Percentiles rank a stretch among this genome's conserved stretches.
phyloP scores from a whole-genome alignment of 1,140 invertebrate species.

The Drosophila takahashii region DNA sequence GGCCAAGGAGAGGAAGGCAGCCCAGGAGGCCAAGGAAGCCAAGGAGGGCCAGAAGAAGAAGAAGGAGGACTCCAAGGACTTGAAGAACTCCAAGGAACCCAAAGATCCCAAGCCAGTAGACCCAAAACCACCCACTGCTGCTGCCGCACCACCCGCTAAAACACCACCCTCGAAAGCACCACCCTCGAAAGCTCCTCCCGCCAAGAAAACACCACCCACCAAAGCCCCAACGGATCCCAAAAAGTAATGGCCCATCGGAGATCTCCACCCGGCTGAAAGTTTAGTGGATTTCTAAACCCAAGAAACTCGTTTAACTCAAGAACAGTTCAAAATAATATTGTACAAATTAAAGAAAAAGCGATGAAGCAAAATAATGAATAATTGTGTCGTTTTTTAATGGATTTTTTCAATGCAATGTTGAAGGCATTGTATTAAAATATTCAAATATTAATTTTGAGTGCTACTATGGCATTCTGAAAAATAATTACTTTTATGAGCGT shows the following conservation, averaged over 20 bases:
- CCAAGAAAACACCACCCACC: background rate
- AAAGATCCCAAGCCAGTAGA: background rate
- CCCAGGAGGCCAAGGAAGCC: background rate
- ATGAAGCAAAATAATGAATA: no score
- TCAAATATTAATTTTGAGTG: no score
- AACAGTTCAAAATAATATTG: no score
- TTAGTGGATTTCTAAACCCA: slow-evolving; percentile 1
- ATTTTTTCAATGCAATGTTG: no score
- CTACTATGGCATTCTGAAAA: no score
- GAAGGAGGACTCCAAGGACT: background rate
- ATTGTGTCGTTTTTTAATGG: no score
- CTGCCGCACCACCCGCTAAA: background rate
- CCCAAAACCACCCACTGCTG: background rate
- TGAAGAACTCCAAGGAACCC: background rate
- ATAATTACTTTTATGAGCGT: no score
- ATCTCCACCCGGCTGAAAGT: background rate
- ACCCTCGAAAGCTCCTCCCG: background rate
- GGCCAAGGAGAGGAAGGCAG: background rate
- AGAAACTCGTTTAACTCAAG: background rate
- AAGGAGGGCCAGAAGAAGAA: background rate
- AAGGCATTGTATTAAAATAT: no score
- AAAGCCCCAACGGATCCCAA: background rate
- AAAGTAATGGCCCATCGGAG: background rate
- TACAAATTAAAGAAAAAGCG: no score
- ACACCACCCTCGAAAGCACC: background rate